Percentiles rank a stretch among this genome's conserved stretches.
Conservation (phyloP, 2,888 invertebrate genomes). For the Trissolcus brochymenae region DNA sequence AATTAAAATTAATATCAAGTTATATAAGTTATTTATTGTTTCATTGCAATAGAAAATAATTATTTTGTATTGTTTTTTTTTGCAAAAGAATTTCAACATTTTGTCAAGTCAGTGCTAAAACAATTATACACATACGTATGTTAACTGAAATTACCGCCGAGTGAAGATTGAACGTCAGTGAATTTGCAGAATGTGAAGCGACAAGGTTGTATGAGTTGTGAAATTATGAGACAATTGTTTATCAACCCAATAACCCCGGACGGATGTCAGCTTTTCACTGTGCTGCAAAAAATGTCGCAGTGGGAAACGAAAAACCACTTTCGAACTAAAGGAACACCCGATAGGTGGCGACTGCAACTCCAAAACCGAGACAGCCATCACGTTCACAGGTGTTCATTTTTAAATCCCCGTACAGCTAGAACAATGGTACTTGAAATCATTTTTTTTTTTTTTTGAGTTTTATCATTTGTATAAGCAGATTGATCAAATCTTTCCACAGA, state of each 20-base stretch:
- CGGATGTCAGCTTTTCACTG: not conserved
- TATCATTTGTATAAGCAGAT: too few species aligned
- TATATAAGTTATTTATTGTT: too few species aligned
- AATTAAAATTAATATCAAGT: too few species aligned
- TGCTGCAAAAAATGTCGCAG: too few species aligned
- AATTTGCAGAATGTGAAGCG: conserved; percentile 21
- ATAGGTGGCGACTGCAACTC: not conserved
- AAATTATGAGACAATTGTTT: not conserved
- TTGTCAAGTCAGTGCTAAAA: conserved; percentile 25
- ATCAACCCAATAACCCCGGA: too few species aligned
- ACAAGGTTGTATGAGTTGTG: too few species aligned
- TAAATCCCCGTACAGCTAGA: conserved; percentile 13
- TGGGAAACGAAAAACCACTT: not conserved
- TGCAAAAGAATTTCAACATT: conserved; percentile 11
- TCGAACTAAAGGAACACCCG: not conserved
- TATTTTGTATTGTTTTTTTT: too few species aligned
- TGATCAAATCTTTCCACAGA: too few species aligned
- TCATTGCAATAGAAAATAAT: too few species aligned
- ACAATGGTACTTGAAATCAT: not conserved
- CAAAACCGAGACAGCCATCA: not conserved
- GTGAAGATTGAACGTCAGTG: conserved; percentile 13
- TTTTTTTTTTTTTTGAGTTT: too few species aligned
- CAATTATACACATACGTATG: conserved; percentile 28
- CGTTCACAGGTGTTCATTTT: conserved; percentile 41
- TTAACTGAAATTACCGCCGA: conserved; percentile 19